Conservation (phyloP, 2,113 vertebrate genomes). For the Thalassoma bifasciatum region DNA sequence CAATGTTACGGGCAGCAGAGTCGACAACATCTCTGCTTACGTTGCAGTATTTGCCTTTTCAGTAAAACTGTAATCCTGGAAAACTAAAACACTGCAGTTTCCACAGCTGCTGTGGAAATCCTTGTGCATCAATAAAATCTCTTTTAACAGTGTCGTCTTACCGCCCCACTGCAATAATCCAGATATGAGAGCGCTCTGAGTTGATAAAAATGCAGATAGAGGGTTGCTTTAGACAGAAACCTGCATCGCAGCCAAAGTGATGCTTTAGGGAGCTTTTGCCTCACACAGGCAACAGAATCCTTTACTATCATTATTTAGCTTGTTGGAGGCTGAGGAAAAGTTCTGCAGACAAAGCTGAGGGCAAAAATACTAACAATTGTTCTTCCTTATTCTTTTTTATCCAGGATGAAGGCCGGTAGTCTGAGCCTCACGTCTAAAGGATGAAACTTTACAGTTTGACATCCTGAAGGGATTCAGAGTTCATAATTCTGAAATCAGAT, state of each 20-base stretch:
- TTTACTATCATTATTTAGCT: constrained; percentile 15
- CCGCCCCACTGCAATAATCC: neutral
- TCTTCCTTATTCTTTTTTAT: constrained; percentile 13
- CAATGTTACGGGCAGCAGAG: neutral
- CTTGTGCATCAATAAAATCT: constrained; percentile 32
- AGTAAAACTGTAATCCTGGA: constrained; percentile 1
- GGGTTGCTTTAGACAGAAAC: neutral
- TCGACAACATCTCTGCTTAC: neutral
- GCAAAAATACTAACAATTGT: neutral
- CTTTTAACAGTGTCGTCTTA: constrained; percentile 1
- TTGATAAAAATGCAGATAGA: constrained; percentile 24
- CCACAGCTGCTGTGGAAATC: constrained; percentile 7
- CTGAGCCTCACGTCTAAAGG: neutral
- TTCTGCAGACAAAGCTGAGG: constrained; percentile 6
- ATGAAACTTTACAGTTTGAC: constrained; percentile 3
- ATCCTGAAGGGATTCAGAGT: neutral
- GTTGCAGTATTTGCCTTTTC: neutral
- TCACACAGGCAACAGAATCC: neutral
- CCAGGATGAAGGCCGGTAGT: constrained; percentile 12
- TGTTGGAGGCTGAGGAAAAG: constrained; percentile 10
- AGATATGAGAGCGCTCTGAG: neutral
- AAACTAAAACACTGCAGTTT: constrained; percentile 2
- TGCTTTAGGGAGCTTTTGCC: constrained; percentile 14
- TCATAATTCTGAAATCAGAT: neutral
- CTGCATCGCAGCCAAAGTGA: neutral